Conservation (phyloP, 2,888 invertebrate genomes). For the Noctua comes region DNA sequence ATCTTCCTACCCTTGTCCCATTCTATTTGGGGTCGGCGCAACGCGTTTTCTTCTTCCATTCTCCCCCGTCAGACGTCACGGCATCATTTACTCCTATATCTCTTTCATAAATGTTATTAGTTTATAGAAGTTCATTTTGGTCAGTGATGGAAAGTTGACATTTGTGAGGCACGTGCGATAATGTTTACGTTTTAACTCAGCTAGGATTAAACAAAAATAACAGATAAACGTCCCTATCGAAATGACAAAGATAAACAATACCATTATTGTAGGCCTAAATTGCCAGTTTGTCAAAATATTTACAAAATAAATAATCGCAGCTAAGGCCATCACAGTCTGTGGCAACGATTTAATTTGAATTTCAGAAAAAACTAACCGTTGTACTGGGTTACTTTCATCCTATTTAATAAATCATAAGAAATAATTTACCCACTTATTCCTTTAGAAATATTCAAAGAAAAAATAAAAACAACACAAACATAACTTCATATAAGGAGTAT, state of each 20-base stretch:
- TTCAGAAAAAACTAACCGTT: neutral
- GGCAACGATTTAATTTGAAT: neutral
- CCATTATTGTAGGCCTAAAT: neutral
- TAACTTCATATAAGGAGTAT: slow-evolving; percentile 11
- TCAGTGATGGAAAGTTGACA: neutral
- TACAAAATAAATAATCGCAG: neutral
- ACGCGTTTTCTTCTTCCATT: no score
- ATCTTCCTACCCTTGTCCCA: no score
- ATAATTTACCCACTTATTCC: neutral
- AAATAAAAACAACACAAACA: neutral
- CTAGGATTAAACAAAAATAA: neutral
- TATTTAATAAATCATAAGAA: neutral
- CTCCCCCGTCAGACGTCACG: no score
- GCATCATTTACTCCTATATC: no score
- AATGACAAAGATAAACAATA: neutral
- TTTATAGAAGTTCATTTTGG: neutral
- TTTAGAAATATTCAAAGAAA: neutral
- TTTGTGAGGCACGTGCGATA: neutral
- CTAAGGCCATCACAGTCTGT: neutral
- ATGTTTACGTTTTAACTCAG: neutral
- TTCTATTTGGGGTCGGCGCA: no score
- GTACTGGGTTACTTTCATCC: neutral
- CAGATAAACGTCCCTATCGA: neutral
- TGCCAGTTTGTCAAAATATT: neutral
- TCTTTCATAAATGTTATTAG: neutral